Base-by-base conservation (phyloP, 2,797 vertebrate species). In the Knipowitschia caucasica region DNA sequence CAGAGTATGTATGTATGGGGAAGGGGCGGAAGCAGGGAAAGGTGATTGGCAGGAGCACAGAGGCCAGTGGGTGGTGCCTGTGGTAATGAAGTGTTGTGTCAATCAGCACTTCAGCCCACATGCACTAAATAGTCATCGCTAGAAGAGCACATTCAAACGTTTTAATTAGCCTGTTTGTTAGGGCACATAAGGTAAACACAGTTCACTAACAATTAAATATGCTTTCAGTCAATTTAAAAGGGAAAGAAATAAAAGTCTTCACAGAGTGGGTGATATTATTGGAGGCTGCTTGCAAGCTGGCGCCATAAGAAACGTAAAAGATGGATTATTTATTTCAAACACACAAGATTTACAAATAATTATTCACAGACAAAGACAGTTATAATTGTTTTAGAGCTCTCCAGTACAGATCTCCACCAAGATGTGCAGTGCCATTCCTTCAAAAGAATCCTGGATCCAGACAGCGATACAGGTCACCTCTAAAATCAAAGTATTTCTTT, bases 1-100 rank as follows among this genome's bases (percentile, higher is more conserved):
- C 42, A 67, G 65, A 56, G 47, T 53, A 69, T 6, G 0, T 58
- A 70, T 59, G 70, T 65, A 38, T 46, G 4, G 20, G 42, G n/a
- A 53, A 21, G 4, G 18, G 23, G 20, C 11, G 4, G 9, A 11
- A 12, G 10, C 11, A 10, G 21, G 40, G 7, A 4, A 11, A 25
- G 6, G 14, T 27, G 42, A 27, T 44, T 27, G 42, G 24, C 12
- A 24, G 42, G 3, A 3, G 25, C 24, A 27, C 25, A 44, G 24
- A 42, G n/a, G 25, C 42, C 4, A 2, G 42, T 44, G 42, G 42
- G 42, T 26, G 42, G 24, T 44, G 25, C 7, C 6, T 4, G n/a
- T 15, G 25, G 15, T 46, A 46, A 46, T 46, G 44, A 30, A 29
- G 44, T 46, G 44, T 18, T 20, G n/a, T 29, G 26, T 46, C 44